Evolutionary conservation across 2,797 vertebrate species (phyloP).

Genomic region (Myripristis murdjan): DNA sequence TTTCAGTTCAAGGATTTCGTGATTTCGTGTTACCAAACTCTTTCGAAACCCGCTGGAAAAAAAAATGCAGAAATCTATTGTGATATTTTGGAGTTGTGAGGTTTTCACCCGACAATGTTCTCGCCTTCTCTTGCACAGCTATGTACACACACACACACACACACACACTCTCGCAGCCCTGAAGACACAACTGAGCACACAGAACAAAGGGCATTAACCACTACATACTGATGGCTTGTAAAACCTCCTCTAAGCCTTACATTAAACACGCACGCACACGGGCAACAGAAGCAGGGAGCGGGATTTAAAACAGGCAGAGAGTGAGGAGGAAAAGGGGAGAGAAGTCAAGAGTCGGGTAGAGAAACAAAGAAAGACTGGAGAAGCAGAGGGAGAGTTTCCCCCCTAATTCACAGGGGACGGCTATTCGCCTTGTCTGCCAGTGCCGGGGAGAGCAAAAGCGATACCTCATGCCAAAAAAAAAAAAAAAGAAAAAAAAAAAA

Average conservation of each 20-base stretch:
- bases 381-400: constrained; percentile 51
- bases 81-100: constrained; percentile 14
- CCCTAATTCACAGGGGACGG: constrained; percentile 71
- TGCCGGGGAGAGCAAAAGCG: constrained; percentile 62
- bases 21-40: constrained; percentile 9
- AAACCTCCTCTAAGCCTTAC: constrained; percentile 44
- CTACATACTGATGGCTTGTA: constrained; percentile 40
- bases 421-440: constrained; percentile 75
- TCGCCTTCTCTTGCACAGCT: constrained; percentile 3
- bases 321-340: constrained; percentile 47
- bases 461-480: constrained; percentile 70
- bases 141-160: constrained; percentile 7
- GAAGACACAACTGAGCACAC: constrained; percentile 34
- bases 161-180: not conserved
- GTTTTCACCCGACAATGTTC: not conserved
- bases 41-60: not conserved
- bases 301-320: constrained; percentile 52
- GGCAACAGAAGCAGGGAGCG: constrained; percentile 19
- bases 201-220: constrained; percentile 65
- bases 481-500: constrained; percentile 36
- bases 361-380: constrained; percentile 56
- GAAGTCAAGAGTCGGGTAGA: constrained; percentile 57
- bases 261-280: constrained; percentile 30
- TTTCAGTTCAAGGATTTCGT: no score
- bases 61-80: not conserved